Evolutionary conservation across 2,888 invertebrate species (phyloP).

Genomic region (Rhagium mordax): DNA sequence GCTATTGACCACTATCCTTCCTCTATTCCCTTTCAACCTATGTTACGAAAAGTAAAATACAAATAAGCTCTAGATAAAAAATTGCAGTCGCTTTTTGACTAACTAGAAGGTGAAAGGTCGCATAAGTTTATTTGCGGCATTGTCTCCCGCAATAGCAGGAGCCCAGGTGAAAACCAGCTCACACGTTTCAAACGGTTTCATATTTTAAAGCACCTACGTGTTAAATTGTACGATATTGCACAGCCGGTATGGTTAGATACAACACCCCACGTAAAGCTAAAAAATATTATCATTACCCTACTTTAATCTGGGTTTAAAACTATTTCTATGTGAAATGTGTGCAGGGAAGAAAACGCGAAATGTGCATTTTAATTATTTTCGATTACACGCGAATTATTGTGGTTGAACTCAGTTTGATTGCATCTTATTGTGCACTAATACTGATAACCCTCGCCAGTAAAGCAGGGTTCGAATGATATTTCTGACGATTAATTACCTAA

Average conservation of each 20-base stretch:
- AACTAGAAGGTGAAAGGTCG: background rate
- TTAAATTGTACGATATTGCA: background rate
- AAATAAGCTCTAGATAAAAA: too few species aligned
- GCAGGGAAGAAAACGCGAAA: background rate
- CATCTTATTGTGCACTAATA: too few species aligned
- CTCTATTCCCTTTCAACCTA: too few species aligned
- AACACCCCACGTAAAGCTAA: background rate
- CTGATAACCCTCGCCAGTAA: too few species aligned
- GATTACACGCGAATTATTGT: too few species aligned
- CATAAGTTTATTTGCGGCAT: background rate
- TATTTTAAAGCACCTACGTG: background rate
- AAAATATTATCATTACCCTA: background rate
- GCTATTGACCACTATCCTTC: too few species aligned
- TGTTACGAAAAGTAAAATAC: too few species aligned
- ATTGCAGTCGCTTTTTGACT: too few species aligned
- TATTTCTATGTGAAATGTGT: background rate
- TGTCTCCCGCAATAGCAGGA: background rate
- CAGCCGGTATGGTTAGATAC: background rate
- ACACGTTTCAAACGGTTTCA: background rate
- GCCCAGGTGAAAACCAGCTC: background rate
- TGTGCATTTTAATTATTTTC: background rate
- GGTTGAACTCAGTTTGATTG: too few species aligned
- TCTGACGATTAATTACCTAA: too few species aligned
- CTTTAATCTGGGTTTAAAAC: background rate
- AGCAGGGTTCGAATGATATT: too few species aligned